Conservation (phyloP, 2,797 vertebrate species). For the Rhinichthys osculus region DNA sequence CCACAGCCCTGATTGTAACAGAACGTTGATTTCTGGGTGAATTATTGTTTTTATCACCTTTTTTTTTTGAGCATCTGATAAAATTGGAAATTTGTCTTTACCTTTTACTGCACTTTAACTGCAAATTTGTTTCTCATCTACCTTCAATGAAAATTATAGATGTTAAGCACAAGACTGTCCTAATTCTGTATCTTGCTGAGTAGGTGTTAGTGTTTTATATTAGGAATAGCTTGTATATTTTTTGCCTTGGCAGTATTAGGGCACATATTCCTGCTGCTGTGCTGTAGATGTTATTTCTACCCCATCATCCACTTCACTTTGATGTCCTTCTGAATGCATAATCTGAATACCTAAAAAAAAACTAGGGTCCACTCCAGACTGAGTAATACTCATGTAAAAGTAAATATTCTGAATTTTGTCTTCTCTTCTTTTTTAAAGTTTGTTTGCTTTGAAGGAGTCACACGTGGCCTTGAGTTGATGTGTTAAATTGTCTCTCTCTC, state of each 20-base stretch:
- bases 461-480: neutral
- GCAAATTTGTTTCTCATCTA: neutral
- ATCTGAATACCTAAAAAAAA: neutral
- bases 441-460: conserved; percentile 16
- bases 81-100: neutral
- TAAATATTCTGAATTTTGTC: too few relatives aligned
- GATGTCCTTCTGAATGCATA: neutral
- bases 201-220: neutral
- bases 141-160: neutral
- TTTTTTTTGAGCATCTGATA: neutral
- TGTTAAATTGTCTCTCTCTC: conserved; percentile 47
- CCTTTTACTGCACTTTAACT: neutral
- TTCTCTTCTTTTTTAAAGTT: neutral
- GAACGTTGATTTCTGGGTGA: neutral
- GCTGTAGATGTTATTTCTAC: conserved; percentile 16
- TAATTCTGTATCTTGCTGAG: neutral
- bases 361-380: neutral
- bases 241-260: conserved; percentile 2
- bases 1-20: neutral
- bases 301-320: neutral
- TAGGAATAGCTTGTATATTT: neutral
- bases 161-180: neutral
- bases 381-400: neutral
- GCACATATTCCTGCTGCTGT: neutral
- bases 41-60: neutral